Evolutionary conservation across 2,113 vertebrate genomes (phyloP), one percentile per base, ranked within the genome.

Genomic region (Channa maculata): DNA sequence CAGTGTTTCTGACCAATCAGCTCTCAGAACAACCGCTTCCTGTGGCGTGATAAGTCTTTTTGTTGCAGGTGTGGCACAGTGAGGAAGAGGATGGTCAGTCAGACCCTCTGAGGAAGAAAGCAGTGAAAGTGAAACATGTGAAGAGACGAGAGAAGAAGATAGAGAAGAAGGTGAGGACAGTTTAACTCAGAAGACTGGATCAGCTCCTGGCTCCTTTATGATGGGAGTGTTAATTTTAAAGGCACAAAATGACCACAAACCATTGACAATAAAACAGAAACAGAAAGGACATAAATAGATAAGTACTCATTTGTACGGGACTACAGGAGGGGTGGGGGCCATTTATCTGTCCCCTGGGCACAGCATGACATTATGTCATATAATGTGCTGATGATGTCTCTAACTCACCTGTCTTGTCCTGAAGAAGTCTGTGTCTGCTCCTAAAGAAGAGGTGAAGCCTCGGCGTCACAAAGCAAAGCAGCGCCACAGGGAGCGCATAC

Each of bases 61-160:
- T 61, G 68, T 76, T 69, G 38, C 79, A 98, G 97, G 92, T 94
- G 12, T 97, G 96, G 96, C 94, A 94, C 82, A 98, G 95, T 1
- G 96, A 97, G 55, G 91, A 96, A 0, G 96, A 98, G 3, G 97
- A 97, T 5, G 87, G 92, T 0, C 92, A 94, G 84, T 92, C 94
- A 0, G 96, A 96, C 58, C 92, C 95, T 0, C 86, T 95, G 74
- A 93, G 96, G 75, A 98, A 97, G 82, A 95, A 96, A 55, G 96
- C 96, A 0, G 95, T 97, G 6, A 97, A 97, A 86, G 96, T 98
- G 71, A 98, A 98, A 48, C 96, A 98, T 0, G 96, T 98, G 51
- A 97, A 97, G 60, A 91, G 96, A 5, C 90, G 94, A 6, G 96
- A 98, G 80, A 97, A 96, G 90, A 97, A 96, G 49, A 89, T 94